Conservation (phyloP, 92 coral and sea anemone species). For the Montipora capitata region DNA sequence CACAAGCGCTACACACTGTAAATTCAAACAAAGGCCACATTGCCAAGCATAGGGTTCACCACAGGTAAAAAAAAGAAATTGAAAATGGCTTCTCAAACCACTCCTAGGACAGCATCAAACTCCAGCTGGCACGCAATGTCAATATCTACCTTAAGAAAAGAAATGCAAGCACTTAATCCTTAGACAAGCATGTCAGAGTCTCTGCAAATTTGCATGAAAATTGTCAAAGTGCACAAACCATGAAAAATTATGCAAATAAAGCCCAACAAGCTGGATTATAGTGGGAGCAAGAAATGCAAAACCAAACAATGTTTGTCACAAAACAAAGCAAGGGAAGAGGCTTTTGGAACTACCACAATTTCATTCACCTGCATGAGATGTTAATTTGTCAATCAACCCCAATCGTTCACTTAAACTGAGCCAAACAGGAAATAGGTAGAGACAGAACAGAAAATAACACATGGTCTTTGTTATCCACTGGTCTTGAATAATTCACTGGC, state of each 20-base stretch:
- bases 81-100: neutral
- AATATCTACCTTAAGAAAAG: neutral
- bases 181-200: constrained; percentile 5
- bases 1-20: neutral
- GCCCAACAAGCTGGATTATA: constrained; percentile 3
- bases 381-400: neutral
- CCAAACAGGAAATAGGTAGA: constrained; percentile 17
- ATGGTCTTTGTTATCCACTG: constrained; percentile 56
- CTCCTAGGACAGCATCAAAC: neutral
- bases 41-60: neutral
- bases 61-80: neutral
- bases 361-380: neutral
- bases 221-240: constrained; percentile 23
- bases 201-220: constrained; percentile 48
- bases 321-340: neutral
- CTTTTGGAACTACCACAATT: neutral
- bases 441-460: constrained; percentile 11
- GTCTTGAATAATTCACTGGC: constrained; percentile 73
- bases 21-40: neutral
- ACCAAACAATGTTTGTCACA: neutral
- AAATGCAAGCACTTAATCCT: constrained; percentile 1
- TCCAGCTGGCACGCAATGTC: neutral
- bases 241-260: constrained; percentile 44
- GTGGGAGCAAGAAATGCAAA: neutral
- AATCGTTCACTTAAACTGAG: constrained; percentile 18